Percentiles rank a stretch among this genome's conserved stretches.
These are phyloP conservation scores for Drosophila eohydei DNA, from an alignment of 2,888 invertebrate species.

Conservation along the genomic window DNA sequence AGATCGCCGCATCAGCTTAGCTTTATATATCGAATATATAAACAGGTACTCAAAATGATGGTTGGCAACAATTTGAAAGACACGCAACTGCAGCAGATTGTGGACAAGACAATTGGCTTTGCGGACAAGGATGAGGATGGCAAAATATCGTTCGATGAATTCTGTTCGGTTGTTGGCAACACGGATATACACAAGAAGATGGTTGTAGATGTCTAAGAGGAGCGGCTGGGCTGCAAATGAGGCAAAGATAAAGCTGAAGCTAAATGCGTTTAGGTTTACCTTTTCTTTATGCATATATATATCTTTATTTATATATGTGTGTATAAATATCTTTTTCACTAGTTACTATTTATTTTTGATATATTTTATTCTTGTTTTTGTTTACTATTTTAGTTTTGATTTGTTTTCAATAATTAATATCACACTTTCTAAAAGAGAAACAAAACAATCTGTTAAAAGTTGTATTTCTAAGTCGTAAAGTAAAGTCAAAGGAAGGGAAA, in stretches of 20 bases:
- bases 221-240: neutral
- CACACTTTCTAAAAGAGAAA: conserved; percentile 54
- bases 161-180: conserved; percentile 99
- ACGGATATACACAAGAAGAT: conserved; percentile 99
- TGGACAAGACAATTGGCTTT: conserved; percentile 99
- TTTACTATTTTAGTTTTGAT: conserved; percentile 31
- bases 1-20: neutral
- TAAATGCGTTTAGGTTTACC: conserved; percentile 44
- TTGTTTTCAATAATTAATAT: conserved; percentile 41
- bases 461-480: conserved; percentile 59
- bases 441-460: conserved; percentile 54
- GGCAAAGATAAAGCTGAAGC: conserved; percentile 2
- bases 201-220: conserved; percentile 97
- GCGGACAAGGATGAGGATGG: conserved; percentile 99
- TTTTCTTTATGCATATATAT: conserved; percentile 30
- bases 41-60: conserved; percentile 96
- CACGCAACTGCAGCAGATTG: conserved; percentile 99
- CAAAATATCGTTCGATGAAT: conserved; percentile 99
- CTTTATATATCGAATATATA: neutral
- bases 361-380: conserved; percentile 18
- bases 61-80: conserved; percentile 99
- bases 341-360: conserved; percentile 59
- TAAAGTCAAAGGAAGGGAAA: conserved; percentile 15
- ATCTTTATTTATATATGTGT: conserved; percentile 38
- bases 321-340: conserved; percentile 51